phyloP scores from a whole-genome alignment of 2,113 vertebrate genomes.

The Myotis lucifugus region DNA sequence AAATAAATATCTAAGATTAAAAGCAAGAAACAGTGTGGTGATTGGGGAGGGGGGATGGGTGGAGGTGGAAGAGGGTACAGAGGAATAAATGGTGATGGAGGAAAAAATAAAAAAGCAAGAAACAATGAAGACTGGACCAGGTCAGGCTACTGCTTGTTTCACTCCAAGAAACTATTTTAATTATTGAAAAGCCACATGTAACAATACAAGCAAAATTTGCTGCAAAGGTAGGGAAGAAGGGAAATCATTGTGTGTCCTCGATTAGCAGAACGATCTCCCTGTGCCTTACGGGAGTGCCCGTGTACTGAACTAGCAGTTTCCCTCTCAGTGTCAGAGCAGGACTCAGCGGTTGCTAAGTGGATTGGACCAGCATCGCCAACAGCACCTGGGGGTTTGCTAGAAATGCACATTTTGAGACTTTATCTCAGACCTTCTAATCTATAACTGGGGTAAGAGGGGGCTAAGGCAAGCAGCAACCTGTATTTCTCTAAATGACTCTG shows the following conservation, averaged over 20 bases:
- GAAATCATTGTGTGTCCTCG: neutral
- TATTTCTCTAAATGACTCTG: neutral
- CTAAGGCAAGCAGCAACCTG: neutral
- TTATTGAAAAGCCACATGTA: constrained; percentile 7
- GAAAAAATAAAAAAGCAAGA: constrained; percentile 5
- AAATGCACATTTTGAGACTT: neutral
- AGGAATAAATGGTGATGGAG: neutral
- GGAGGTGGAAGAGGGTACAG: neutral
- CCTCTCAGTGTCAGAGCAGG: neutral
- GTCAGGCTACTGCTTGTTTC: neutral
- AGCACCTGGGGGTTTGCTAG: neutral
- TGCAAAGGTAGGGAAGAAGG: neutral
- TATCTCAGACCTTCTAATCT: neutral
- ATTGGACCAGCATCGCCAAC: neutral
- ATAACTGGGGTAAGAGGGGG: neutral
- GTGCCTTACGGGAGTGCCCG: neutral
- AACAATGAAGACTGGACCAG: neutral
- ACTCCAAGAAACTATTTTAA: neutral
- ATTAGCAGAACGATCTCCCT: neutral
- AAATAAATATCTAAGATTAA: neutral
- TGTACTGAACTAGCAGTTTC: neutral
- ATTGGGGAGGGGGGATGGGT: neutral
- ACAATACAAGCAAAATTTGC: constrained; percentile 1
- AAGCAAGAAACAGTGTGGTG: neutral
- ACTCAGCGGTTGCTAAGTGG: neutral